Evolutionary conservation across 64 coral and sea anemone species (phyloP).

Genomic region (Acropora tenuis): DNA sequence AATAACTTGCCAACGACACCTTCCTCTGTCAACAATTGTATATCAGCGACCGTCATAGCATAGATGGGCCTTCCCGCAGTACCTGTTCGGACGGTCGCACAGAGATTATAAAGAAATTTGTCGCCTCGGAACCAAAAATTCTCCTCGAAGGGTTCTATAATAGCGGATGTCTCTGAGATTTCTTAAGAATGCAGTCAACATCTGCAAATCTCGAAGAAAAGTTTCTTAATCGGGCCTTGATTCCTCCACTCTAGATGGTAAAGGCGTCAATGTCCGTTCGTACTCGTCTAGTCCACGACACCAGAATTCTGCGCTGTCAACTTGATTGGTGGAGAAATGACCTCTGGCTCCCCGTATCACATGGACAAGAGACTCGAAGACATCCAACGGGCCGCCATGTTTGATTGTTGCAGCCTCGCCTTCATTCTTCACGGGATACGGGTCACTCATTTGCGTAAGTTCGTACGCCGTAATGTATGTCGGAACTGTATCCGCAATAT

Average conservation of each 20-base stretch:
- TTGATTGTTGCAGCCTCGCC: neutral
- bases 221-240: constrained; percentile 19
- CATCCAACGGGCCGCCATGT: too few relatives aligned
- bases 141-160: neutral
- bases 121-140: neutral
- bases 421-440: neutral
- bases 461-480: too few relatives aligned
- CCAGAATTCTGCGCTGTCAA: constrained; percentile 25
- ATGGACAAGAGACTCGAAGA: too few relatives aligned
- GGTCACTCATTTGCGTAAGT: neutral
- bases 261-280: constrained; percentile 7
- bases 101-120: too few relatives aligned
- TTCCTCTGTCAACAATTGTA: too few relatives aligned
- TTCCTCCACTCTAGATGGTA: constrained; percentile 14
- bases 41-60: too few relatives aligned
- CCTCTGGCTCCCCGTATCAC: too few relatives aligned
- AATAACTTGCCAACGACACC: too few relatives aligned
- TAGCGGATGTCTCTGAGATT: neutral
- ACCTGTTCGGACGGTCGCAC: too few relatives aligned
- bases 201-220: neutral
- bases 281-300: constrained; percentile 21
- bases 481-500: too few relatives aligned
- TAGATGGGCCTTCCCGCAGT: too few relatives aligned
- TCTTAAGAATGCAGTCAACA: neutral
- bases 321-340: neutral